Evolutionary conservation across 2,888 invertebrate species (phyloP).

Genomic region (Sinopyrophorus schimmeli): DNA sequence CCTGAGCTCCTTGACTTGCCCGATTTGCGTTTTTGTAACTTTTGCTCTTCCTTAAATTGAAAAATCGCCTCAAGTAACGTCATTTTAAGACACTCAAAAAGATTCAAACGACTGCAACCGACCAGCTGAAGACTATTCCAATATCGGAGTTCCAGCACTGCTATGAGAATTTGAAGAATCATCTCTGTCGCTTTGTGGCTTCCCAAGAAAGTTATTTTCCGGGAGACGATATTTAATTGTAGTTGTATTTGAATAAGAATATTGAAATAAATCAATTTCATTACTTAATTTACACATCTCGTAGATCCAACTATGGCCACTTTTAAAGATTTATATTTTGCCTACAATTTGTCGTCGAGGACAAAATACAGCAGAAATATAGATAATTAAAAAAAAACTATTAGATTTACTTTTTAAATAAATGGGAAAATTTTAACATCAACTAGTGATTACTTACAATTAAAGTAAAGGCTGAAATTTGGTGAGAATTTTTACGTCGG

Average conservation of each 20-base stretch:
- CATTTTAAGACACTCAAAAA: slow-evolving; percentile 37
- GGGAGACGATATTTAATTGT: slow-evolving; percentile 1
- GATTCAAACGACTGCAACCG: slow-evolving; percentile 37
- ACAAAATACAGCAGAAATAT: too few relatives aligned
- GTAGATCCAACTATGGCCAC: too few relatives aligned
- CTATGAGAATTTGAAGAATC: slow-evolving; percentile 24
- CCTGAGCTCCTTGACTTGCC: background rate
- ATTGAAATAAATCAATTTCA: background rate
- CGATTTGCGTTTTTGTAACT: too few relatives aligned
- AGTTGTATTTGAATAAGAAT: background rate
- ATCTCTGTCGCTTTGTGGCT: slow-evolving; percentile 36
- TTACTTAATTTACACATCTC: slow-evolving; percentile 2
- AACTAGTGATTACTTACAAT: too few relatives aligned
- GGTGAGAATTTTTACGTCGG: too few relatives aligned
- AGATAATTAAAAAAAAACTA: too few relatives aligned
- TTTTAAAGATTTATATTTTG: too few relatives aligned
- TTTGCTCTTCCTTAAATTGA: slow-evolving; percentile 1
- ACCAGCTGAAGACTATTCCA: slow-evolving; percentile 36
- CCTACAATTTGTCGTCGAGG: too few relatives aligned
- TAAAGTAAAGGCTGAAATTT: too few relatives aligned
- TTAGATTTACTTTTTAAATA: too few relatives aligned
- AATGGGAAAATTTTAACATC: too few relatives aligned
- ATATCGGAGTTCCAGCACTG: slow-evolving; percentile 1
- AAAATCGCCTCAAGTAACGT: slow-evolving; percentile 25
- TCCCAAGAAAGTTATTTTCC: slow-evolving; percentile 36